Base-by-base conservation (phyloP, 2,113 vertebrate genomes). In the Corythornis madagascariensis region DNA sequence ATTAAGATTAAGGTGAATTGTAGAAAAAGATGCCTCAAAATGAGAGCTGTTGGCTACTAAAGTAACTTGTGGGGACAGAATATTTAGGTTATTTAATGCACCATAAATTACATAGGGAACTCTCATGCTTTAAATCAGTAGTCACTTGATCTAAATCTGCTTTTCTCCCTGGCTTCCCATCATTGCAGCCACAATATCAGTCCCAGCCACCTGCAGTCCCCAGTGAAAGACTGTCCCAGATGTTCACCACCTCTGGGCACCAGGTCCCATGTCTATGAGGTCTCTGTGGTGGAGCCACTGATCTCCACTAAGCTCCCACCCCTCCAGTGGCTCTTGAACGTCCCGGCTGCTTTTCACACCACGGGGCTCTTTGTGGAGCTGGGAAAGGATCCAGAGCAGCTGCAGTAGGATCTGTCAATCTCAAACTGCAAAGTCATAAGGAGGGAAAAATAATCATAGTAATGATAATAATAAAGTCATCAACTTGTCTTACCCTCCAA, bases 361-460 rank as follows among this genome's bases (percentile, higher is more conserved):
- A 6, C 26, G 4, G 18, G 75, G 63, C 65, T 24, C 75, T 95
- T 94, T 95, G 95, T 94, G 82, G 91, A 66, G 75, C 92, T 93
- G 95, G 95, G 96, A 96, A 96, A 40, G 64, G 84, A 91, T 96
- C 96, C 96, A 96, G 91, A 96, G 95, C 95, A 96, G 95, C 94
- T 96, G 95, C 73, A 92, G 31, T 80, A 73, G 92, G 89, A 77
- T 61, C 84, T 88, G 94, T 94, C 92, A 96, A 87, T 91, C 89
- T 89, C 89, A 80, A 86, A 94, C 70, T 83, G 89, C 96, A 93
- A 96, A 96, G 92, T 94, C 94, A 93, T 92, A 88, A 92, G 92
- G 84, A 94, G 91, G 82, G 91, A 89, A 96, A 96, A 96, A 96
- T 96, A 94, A 94, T 80, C 85, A 45, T 90, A 17, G 19, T 88